These are phyloP conservation scores for Phrynocephalus versicolor DNA, from an alignment of 2,113 vertebrate genomes.

Conservation along the genomic window DNA sequence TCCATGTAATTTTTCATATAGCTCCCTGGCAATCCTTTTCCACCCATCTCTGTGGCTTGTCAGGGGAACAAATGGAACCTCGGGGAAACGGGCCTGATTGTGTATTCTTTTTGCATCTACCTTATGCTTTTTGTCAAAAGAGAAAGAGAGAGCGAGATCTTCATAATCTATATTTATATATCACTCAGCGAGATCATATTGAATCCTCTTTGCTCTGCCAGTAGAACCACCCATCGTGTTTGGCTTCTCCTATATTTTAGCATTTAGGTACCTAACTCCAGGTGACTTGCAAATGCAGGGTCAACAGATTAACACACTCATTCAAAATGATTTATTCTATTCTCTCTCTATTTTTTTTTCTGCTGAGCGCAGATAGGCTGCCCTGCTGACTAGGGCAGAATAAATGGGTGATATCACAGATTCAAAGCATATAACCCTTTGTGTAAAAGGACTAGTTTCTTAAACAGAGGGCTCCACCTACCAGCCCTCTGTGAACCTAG, in stretches of 20 bases:
- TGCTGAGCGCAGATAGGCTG: slow-evolving; percentile 27
- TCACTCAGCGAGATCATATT: slow-evolving; percentile 43
- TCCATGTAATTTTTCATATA: slow-evolving; percentile 39
- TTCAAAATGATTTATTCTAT: slow-evolving; percentile 37
- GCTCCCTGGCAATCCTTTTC: slow-evolving; percentile 47
- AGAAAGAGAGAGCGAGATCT: slow-evolving; percentile 33
- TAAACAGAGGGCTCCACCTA: slow-evolving; percentile 39
- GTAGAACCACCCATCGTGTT: neutral
- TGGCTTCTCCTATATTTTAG: slow-evolving; percentile 25
- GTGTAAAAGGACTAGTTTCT: slow-evolving; percentile 25
- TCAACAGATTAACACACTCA: slow-evolving; percentile 34
- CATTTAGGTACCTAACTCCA: slow-evolving; percentile 28
- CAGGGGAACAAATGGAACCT: slow-evolving; percentile 43
- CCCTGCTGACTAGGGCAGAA: slow-evolving; percentile 3
- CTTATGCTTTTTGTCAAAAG: slow-evolving; percentile 43
- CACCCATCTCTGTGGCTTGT: slow-evolving; percentile 65
- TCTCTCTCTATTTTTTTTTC: neutral
- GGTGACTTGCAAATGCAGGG: slow-evolving; percentile 30
- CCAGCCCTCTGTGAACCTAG: slow-evolving; percentile 19
- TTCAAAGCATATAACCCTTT: neutral
- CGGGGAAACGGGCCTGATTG: slow-evolving; percentile 20
- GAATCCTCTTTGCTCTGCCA: neutral
- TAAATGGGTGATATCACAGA: neutral
- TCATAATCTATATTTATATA: slow-evolving; percentile 64
- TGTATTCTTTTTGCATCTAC: slow-evolving; percentile 61